Conservation (phyloP, 2,113 vertebrate genomes). For the Pandion haliaetus region DNA sequence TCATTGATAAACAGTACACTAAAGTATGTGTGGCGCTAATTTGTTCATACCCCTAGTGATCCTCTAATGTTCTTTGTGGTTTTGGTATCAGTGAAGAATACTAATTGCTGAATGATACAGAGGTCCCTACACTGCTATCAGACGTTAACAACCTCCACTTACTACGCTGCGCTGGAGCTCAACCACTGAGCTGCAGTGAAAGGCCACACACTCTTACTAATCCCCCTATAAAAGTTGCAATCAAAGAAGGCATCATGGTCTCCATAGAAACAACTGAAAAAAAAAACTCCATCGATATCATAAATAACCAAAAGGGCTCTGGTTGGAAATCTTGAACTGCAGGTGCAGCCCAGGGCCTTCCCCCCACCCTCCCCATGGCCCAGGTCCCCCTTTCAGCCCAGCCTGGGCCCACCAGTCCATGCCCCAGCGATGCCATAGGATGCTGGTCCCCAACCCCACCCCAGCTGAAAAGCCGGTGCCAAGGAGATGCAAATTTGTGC, state of each 20-base stretch:
- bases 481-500: not conserved
- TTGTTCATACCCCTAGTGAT: not conserved
- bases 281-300: not conserved
- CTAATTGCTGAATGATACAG: not conserved
- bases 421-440: fast-evolving
- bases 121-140: not conserved
- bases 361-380: not conserved
- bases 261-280: constrained; percentile 40
- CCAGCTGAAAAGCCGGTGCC: not conserved
- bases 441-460: fast-evolving
- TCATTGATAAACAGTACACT: not conserved
- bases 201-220: not conserved
- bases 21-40: not conserved
- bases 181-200: not conserved
- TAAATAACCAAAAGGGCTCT: not conserved
- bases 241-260: not conserved
- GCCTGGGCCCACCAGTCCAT: not conserved
- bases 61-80: not conserved
- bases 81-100: not conserved
- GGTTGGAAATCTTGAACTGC: not conserved
- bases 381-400: not conserved
- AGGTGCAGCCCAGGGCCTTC: not conserved
- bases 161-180: not conserved
- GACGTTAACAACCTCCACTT: not conserved
- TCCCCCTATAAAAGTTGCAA: not conserved